A percentile compares a stretch with the other conserved stretches of the same genome.
phyloP scores from a whole-genome alignment of 2,888 invertebrate genomes.

The Pseudanteris insignis region DNA sequence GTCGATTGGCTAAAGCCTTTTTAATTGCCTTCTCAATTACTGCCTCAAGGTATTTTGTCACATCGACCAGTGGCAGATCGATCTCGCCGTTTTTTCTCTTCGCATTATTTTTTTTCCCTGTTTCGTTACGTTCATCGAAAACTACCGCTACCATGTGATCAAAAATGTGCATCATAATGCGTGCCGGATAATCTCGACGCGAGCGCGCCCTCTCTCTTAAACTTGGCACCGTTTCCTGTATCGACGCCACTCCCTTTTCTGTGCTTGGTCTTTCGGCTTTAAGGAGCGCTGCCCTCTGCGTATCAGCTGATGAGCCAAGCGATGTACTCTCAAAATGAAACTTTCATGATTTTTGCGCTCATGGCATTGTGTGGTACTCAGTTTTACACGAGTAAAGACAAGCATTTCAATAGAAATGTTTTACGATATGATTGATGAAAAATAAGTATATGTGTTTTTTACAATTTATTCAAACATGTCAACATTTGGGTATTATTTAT shows the following conservation, averaged over 20 bases:
- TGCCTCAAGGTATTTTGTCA: no score
- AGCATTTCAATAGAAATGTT: no score
- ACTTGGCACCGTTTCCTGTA: conserved; percentile 34
- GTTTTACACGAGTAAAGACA: no score
- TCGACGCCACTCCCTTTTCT: conserved; percentile 29
- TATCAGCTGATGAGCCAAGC: conserved; percentile 47
- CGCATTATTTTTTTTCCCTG: neutral
- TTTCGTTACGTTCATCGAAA: neutral
- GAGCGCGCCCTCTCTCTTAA: conserved; percentile 24
- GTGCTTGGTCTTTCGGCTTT: conserved; percentile 49
- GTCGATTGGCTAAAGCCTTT: no score
- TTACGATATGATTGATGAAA: no score
- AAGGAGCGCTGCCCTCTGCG: conserved; percentile 51
- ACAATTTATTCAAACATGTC: no score
- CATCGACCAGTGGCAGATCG: no score
- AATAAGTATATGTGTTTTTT: no score
- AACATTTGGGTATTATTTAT: no score
- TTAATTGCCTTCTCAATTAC: no score
- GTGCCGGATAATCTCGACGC: conserved; percentile 1
- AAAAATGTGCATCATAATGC: conserved; percentile 8
- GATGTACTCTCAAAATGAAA: conserved; percentile 25
- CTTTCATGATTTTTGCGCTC: conserved; percentile 29
- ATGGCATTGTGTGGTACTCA: conserved; percentile 19
- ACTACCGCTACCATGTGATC: neutral
- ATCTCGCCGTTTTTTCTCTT: no score